Percentiles rank a stretch among this genome's conserved stretches.
These are phyloP conservation scores for Eurosta solidaginis DNA, from an alignment of 1,140 invertebrate species.

Conservation along the genomic window DNA sequence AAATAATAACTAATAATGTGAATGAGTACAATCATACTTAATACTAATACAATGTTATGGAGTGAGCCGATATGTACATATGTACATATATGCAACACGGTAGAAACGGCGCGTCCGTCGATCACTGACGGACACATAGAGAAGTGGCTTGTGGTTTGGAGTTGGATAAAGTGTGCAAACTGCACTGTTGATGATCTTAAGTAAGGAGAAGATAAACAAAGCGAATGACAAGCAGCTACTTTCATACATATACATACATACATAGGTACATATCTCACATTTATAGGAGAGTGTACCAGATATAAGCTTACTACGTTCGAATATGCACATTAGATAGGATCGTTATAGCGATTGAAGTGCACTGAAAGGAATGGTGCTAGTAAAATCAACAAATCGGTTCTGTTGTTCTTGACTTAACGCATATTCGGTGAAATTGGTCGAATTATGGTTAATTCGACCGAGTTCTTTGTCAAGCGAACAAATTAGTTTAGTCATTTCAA, in stretches of 20 bases:
- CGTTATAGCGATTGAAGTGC: too few relatives aligned
- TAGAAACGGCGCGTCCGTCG: neutral
- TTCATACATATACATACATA: neutral
- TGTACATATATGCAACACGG: neutral
- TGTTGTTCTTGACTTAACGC: too few relatives aligned
- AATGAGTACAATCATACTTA: neutral
- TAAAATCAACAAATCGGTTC: too few relatives aligned
- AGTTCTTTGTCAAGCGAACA: too few relatives aligned
- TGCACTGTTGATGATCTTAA: neutral
- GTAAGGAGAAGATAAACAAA: neutral
- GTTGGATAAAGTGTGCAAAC: too few relatives aligned
- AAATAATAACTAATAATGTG: neutral
- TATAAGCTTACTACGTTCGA: too few relatives aligned
- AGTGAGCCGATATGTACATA: neutral
- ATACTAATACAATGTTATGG: neutral
- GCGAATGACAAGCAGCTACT: neutral
- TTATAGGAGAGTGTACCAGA: neutral
- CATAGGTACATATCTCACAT: neutral
- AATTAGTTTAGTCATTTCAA: too few relatives aligned
- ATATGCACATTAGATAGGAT: too few relatives aligned
- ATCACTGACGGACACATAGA: neutral
- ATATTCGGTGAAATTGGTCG: too few relatives aligned
- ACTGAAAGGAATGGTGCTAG: too few relatives aligned
- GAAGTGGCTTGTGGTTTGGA: neutral
- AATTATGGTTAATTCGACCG: too few relatives aligned